Conservation (phyloP, 2,113 vertebrate species). For the Heloderma charlesbogerti region DNA sequence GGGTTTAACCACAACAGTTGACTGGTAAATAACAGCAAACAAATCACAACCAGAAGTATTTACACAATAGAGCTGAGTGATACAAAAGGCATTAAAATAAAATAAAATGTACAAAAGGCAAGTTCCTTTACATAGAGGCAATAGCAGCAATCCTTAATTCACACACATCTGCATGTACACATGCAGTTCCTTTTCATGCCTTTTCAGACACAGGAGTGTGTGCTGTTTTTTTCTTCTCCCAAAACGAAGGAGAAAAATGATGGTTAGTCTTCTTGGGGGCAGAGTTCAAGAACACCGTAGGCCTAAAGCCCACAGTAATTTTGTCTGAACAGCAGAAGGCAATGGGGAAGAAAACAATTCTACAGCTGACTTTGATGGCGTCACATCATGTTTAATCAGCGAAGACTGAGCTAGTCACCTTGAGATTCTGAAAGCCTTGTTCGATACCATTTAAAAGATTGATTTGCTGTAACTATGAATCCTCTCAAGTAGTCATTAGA, state of each 20-base stretch:
- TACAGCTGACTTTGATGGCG: constrained; percentile 61
- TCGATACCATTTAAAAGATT: constrained; percentile 74
- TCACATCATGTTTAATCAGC: constrained; percentile 72
- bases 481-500: constrained; percentile 74
- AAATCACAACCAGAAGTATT: too few species aligned
- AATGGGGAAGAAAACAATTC: constrained; percentile 45
- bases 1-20: too few species aligned
- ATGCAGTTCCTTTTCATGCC: not conserved
- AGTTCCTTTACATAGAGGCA: too few species aligned
- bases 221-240: not conserved
- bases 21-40: too few species aligned
- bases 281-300: not conserved
- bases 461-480: constrained; percentile 77
- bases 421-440: constrained; percentile 71
- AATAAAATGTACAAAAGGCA: too few species aligned
- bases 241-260: not conserved
- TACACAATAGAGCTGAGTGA: too few species aligned
- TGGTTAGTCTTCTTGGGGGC: not conserved
- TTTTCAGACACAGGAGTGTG: not conserved
- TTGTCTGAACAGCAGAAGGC: constrained; percentile 35
- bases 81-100: too few species aligned
- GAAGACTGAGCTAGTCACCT: constrained; percentile 71
- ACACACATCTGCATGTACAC: not conserved
- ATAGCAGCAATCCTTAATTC: too few species aligned
- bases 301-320: not conserved